phyloP scores from a whole-genome alignment of 2,888 invertebrate species.

The Pollenia angustigena region DNA sequence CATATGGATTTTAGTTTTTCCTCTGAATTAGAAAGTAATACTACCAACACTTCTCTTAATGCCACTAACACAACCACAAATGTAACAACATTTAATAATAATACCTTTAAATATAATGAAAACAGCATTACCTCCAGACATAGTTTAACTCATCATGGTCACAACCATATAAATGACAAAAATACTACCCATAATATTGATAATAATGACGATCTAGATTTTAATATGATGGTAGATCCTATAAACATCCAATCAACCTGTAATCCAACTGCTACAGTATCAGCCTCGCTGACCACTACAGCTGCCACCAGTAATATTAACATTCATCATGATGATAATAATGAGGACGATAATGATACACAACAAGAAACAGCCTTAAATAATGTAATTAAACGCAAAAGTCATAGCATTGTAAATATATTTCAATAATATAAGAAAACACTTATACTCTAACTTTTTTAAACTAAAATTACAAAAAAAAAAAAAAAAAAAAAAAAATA shows the following conservation, averaged over 20 bases:
- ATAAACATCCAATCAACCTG: conserved; percentile 69
- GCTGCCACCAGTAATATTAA: conserved; percentile 38
- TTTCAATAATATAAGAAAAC: conserved; percentile 74
- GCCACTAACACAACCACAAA: conserved; percentile 3
- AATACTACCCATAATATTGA: conserved; percentile 15
- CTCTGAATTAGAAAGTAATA: conserved; percentile 53
- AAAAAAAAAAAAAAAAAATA: conserved; percentile 10
- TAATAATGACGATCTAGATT: conserved; percentile 47
- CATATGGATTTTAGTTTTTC: conserved; percentile 76
- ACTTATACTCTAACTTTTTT: conserved; percentile 32
- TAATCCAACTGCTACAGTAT: conserved; percentile 57
- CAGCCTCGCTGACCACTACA: conserved; percentile 61
- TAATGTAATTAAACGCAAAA: conserved; percentile 73
- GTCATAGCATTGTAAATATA: conserved; percentile 76
- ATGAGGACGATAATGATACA: conserved; percentile 52
- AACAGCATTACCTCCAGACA: conserved; percentile 29
- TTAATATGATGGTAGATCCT: conserved; percentile 66
- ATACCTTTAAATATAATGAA: conserved; percentile 19
- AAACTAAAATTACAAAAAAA: conserved; percentile 35
- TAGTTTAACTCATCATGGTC: conserved; percentile 33
- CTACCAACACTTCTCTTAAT: conserved; percentile 14
- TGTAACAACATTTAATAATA: conserved; percentile 26
- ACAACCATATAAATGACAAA: conserved; percentile 44
- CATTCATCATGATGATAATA: conserved; percentile 21
- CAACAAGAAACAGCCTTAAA: conserved; percentile 72